A percentile compares a stretch with the other conserved stretches of the same genome.
phyloP scores from a whole-genome alignment of 1,140 invertebrate species.

The Habropoda laboriosa region DNA sequence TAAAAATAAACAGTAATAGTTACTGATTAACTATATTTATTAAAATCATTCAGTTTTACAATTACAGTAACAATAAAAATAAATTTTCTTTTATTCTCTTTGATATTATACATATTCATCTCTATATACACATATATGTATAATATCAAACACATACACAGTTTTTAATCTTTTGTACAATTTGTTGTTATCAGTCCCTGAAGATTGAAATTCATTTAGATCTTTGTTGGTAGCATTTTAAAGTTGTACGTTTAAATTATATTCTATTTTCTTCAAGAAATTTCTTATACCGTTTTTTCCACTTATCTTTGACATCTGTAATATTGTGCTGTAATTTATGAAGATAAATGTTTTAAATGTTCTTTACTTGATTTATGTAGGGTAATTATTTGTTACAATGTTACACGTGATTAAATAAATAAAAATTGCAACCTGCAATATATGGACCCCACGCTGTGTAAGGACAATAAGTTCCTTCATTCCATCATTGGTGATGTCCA shows the following conservation, averaged over 20 bases:
- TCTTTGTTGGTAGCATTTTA: not conserved
- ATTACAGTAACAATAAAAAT: conserved; percentile 24
- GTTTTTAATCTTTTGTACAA: not conserved
- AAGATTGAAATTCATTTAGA: not conserved
- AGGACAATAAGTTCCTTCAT: conserved; percentile 87
- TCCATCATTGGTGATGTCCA: conserved; percentile 88
- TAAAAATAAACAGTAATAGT: not conserved
- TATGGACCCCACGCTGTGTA: conserved; percentile 86
- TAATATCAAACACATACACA: conserved; percentile 16
- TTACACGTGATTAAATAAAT: conserved; percentile 13
- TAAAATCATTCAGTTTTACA: conserved; percentile 2
- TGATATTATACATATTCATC: not conserved
- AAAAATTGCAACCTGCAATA: conserved; percentile 83
- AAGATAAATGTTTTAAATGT: conserved; percentile 20
- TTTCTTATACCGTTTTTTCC: conserved; percentile 68
- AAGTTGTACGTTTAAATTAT: conserved; percentile 3
- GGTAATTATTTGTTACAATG: not conserved
- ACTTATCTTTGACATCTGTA: conserved; percentile 68
- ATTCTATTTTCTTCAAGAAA: conserved; percentile 38
- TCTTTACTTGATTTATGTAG: conserved; percentile 28
- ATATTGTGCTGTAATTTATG: conserved; percentile 73
- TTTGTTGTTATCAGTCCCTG: not conserved
- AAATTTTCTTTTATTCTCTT: conserved; percentile 21
- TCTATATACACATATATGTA: not conserved
- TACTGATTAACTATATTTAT: conserved; percentile 21